Conservation (phyloP, 1,140 invertebrate species). For the Coenobita brevimanus region DNA sequence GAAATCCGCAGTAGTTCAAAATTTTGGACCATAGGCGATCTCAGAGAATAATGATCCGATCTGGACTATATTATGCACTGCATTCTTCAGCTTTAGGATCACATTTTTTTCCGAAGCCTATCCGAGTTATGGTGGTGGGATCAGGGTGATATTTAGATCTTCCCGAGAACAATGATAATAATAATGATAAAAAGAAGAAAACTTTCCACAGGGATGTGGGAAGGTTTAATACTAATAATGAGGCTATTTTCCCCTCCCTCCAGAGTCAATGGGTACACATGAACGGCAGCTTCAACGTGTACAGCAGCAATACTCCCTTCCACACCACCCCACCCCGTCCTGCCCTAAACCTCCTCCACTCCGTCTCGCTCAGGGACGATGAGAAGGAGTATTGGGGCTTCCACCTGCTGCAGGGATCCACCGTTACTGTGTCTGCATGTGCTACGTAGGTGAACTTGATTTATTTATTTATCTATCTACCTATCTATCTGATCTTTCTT, state of each 20-base stretch:
- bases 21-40: no score
- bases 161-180: no score
- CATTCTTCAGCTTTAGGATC: conserved; percentile 85
- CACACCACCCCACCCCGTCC: conserved; percentile 76
- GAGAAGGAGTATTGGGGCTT: conserved; percentile 90
- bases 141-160: no score
- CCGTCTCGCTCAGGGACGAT: conserved; percentile 82
- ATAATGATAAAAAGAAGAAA: no score
- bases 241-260: conserved; percentile 81
- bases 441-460: conserved; percentile 71
- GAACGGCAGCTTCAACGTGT: conserved; percentile 85
- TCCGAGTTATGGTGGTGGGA: conserved; percentile 84
- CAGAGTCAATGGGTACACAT: conserved; percentile 79
- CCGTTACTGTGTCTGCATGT: conserved; percentile 83
- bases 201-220: no score
- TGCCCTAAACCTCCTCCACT: conserved; percentile 81
- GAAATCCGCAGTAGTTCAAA: no score
- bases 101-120: conserved; percentile 85
- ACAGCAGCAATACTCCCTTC: conserved; percentile 79
- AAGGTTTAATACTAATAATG: conserved; percentile 82
- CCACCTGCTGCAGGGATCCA: conserved; percentile 83
- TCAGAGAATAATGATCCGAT: no score
- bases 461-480: not conserved
- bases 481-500: not conserved
- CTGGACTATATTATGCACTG: no score